Evolutionary conservation across 2,888 invertebrate species (phyloP), one percentile per base, ranked within the genome.

Genomic region (Lithophane semibrunnea): DNA sequence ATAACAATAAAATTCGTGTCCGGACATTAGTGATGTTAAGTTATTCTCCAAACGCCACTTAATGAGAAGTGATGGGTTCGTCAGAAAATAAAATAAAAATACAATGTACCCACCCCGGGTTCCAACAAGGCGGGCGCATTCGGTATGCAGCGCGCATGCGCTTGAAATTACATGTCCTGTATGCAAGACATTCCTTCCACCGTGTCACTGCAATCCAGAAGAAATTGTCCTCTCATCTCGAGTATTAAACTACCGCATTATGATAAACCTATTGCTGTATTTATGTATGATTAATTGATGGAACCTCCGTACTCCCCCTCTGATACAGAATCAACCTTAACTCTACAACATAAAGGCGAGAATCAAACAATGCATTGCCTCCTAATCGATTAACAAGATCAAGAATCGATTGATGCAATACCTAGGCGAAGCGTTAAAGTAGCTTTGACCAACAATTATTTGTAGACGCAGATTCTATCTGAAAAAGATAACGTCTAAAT

Each of bases 41-140:
- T 95, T 96, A 96, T 96, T 96, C 96, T 96, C 92, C 94, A 95
- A 96, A 96, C 96, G 96, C 94, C 94, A 95, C 93, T 96, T 96
- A 96, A 96, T 96, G 96, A 96, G 96, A 96, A 96, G 94, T 96
- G 96, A 96, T 96, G 96, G 95, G 96, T 96, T 96, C 95, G 91
- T 95, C 95, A 95, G 96, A 96, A 96, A 96, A 95, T 95, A 94
- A 94, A 94, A 91, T 90, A 92, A 93, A 95, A 95, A 95, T 92
- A 95, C 94, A 94, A 94, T 95, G 94, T 91, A 92, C 91, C 92
- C 91, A 92, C 93, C 90, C 91, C 86, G 92, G 92, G 92, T 93
- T 93, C 91, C 91, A 91, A 92, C 92, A 91, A 92, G 90, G 88
- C 88, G 84, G 86, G 86, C 88, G 88, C 93, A 95, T 95, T 93